Percentiles rank a stretch among this genome's conserved stretches.
Evolutionary conservation across 2,888 invertebrate genomes (phyloP).

Genomic region (Nymphalis polychloros): DNA sequence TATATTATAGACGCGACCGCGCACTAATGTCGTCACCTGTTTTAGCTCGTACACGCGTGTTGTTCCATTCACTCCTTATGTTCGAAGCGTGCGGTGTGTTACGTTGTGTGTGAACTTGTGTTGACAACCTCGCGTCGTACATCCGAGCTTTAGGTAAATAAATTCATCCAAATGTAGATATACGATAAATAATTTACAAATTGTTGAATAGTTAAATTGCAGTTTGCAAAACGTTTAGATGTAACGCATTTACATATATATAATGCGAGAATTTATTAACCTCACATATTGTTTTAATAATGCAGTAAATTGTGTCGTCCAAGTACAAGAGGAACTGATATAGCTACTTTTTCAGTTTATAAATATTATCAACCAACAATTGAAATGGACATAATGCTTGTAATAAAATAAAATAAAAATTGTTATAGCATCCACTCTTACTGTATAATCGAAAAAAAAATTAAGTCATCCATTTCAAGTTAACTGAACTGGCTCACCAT

Average conservation of each 20-base stretch:
- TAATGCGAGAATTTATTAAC: not conserved
- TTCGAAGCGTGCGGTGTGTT: too few relatives aligned
- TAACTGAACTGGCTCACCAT: too few relatives aligned
- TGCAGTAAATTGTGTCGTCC: not conserved
- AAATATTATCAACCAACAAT: too few relatives aligned
- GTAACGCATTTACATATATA: not conserved
- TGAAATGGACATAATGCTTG: too few relatives aligned
- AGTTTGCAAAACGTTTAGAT: not conserved
- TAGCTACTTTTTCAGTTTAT: too few relatives aligned
- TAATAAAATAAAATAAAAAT: too few relatives aligned
- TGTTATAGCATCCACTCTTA: too few relatives aligned
- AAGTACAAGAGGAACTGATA: not conserved
- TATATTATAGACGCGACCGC: not conserved
- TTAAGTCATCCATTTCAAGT: too few relatives aligned
- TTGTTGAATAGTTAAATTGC: slow-evolving; percentile 5
- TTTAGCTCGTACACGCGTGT: too few relatives aligned
- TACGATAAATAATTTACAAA: not conserved
- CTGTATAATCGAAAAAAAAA: too few relatives aligned
- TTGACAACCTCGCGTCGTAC: not conserved
- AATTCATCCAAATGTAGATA: slow-evolving; percentile 4
- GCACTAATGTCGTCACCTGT: not conserved
- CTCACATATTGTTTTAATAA: not conserved
- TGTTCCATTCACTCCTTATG: too few relatives aligned
- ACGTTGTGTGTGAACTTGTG: not conserved
- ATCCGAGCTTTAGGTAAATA: not conserved